These are phyloP conservation scores for Aphis craccivora DNA, from an alignment of 1,140 invertebrate species.

Conservation along the genomic window DNA sequence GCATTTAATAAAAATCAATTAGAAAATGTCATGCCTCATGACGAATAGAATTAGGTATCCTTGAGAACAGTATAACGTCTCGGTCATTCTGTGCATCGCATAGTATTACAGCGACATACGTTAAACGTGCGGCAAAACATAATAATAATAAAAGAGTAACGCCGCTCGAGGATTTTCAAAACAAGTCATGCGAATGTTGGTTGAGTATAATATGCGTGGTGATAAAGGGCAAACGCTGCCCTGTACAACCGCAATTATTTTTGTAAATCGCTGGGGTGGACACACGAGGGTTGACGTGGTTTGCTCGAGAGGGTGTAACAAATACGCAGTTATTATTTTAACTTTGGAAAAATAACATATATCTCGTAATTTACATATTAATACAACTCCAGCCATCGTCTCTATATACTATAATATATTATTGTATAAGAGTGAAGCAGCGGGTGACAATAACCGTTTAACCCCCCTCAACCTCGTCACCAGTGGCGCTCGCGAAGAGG, in stretches of 20 bases:
- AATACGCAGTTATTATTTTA: slow-evolving; percentile 31
- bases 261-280: slow-evolving; percentile 24
- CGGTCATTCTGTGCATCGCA: background rate
- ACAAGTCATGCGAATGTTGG: slow-evolving; percentile 32
- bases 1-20: background rate
- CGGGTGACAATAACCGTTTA: background rate
- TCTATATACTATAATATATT: background rate
- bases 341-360: background rate
- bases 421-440: background rate
- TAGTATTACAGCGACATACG: background rate
- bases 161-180: slow-evolving; percentile 36
- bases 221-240: slow-evolving; percentile 4
- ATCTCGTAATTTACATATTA: slow-evolving; percentile 23
- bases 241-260: slow-evolving; percentile 40
- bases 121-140: background rate
- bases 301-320: slow-evolving; percentile 36
- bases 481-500: background rate
- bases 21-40: background rate
- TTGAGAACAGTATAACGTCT: background rate
- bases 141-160: slow-evolving; percentile 4
- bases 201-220: background rate
- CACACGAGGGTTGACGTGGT: background rate
- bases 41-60: background rate
- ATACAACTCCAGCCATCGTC: background rate
- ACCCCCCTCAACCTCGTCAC: too few relatives aligned